Evolutionary conservation across 1,140 invertebrate species (phyloP).

Genomic region (Rhysida immarginata): DNA sequence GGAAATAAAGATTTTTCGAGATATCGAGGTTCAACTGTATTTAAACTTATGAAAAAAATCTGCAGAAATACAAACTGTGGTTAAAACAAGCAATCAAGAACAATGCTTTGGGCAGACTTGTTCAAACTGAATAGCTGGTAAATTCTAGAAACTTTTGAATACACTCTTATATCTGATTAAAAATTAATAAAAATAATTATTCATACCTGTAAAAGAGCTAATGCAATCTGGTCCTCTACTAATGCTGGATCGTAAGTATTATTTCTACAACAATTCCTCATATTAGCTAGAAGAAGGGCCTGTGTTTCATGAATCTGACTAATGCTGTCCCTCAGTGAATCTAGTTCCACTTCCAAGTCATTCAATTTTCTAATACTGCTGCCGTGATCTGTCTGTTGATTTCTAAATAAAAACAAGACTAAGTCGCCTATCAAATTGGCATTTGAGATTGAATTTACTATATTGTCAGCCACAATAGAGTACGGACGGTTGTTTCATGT

Average conservation of each 20-base stretch:
- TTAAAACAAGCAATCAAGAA: too few species aligned
- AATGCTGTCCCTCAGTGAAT: slow-evolving; percentile 1
- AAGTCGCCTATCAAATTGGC: too few species aligned
- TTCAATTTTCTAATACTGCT: background rate
- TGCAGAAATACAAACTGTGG: too few species aligned
- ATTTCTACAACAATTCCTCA: slow-evolving; percentile 6
- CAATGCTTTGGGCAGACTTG: too few species aligned
- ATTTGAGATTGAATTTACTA: too few species aligned
- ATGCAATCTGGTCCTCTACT: background rate
- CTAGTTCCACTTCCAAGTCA: slow-evolving; percentile 1
- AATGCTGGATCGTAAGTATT: slow-evolving; percentile 1
- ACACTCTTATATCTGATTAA: background rate
- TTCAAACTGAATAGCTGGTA: too few species aligned
- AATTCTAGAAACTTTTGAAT: background rate
- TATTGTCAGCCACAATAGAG: too few species aligned
- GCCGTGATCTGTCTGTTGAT: background rate
- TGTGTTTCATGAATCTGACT: background rate
- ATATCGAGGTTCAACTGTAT: too few species aligned
- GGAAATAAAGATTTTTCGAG: too few species aligned
- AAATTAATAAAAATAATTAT: background rate
- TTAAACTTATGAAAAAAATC: too few species aligned
- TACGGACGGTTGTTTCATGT: too few species aligned
- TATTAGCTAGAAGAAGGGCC: background rate
- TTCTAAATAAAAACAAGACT: background rate
- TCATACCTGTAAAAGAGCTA: background rate